Evolutionary conservation across 2,113 vertebrate genomes (phyloP), one percentile per base, ranked within the genome.

Genomic region (Brachypteracias leptosomus): DNA sequence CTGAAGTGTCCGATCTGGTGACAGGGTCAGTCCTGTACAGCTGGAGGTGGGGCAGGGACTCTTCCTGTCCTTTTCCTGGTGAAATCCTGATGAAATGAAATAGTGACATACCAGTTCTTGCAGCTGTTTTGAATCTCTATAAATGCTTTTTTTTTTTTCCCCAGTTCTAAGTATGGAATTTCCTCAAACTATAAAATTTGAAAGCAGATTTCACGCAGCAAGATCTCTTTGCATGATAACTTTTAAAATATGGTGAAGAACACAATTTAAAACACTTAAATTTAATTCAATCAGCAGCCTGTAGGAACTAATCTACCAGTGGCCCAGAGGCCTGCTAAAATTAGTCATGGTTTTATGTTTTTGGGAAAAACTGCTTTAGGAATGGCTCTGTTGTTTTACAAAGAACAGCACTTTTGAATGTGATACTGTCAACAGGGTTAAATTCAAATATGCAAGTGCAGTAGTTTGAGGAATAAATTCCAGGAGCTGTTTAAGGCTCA

Each of bases 381-480:
- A 61, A 42, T 51, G 36, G 61, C 68, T 81, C 70, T 61, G 68
- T 35, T 54, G 52, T 31, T 70, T 57, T 51, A 63, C 17, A 42
- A 65, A 72, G 74, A 31, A 9, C 21, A 16, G 65, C 13, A 44
- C 26, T 76, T 88, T 70, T 47, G 75, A 91, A 74, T 11, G 7
- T 22, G 2, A 35, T 58, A 18, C 73, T 95, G 76, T 63, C 13
- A 57, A 29, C 36, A 78, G 94, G 93, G 96, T 96, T 96, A 95
- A 90, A 88, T 73, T 91, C 33, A 91, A 93, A 74, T 89, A 91
- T 81, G 78, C 80, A 93, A 96, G 95, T 59, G 61, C 88, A 79
- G 66, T 85, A 86, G 89, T 95, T 88, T 52, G 81, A 95, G 71
- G 93, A 96, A 89, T 89, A 91, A 96, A 95, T 95, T 93, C 91